phyloP scores from a whole-genome alignment of 2,797 vertebrate species.

The Enteromius trimaculatus region DNA sequence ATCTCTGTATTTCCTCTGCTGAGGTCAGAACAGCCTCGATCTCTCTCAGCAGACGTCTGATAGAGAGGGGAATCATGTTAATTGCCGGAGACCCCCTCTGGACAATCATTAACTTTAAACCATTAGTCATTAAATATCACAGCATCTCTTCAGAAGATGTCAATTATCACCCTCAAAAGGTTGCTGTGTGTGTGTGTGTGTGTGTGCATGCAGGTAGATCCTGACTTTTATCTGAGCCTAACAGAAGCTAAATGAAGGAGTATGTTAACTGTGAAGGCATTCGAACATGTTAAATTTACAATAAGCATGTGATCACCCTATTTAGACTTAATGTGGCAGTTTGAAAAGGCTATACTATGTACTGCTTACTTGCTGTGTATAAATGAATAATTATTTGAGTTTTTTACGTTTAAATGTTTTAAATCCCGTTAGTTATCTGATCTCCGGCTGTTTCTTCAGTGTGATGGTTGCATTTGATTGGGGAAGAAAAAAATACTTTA shows the following conservation, averaged over 20 bases:
- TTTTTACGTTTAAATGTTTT: neutral
- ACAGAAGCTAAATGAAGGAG: neutral
- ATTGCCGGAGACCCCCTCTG: constrained; percentile 66
- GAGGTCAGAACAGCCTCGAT: neutral
- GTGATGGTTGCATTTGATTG: neutral
- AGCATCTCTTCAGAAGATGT: constrained; percentile 65
- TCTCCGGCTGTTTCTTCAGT: neutral
- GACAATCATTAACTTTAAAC: constrained; percentile 71
- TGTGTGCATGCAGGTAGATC: neutral
- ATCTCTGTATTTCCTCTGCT: constrained; percentile 7
- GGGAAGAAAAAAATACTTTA: neutral
- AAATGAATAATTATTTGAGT: neutral
- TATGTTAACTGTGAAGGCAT: neutral
- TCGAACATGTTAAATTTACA: neutral
- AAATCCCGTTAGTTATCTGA: neutral
- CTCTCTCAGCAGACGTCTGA: neutral
- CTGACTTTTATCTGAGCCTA: neutral
- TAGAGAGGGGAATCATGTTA: constrained; percentile 46
- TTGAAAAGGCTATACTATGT: neutral
- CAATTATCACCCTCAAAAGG: constrained; percentile 69
- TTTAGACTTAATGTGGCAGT: neutral
- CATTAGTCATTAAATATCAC: constrained; percentile 67
- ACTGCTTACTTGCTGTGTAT: neutral
- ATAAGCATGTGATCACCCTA: neutral
- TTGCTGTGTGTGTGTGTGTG: neutral